Evolutionary conservation across 2,113 vertebrate genomes (phyloP).

Genomic region (Aphyosemion australe): DNA sequence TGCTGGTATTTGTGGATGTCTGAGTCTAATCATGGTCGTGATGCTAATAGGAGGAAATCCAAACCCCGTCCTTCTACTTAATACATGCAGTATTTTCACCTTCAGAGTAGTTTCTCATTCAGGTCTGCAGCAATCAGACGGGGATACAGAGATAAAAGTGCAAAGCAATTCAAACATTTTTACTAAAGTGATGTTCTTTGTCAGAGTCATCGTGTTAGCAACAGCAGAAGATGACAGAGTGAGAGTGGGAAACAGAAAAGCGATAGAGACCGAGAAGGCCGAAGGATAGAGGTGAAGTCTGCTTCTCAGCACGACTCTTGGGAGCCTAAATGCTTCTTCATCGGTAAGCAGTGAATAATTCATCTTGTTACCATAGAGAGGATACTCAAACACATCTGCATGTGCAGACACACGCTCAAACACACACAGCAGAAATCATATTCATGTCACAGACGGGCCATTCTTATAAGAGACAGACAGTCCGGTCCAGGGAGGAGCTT

Average conservation of each 20-base stretch:
- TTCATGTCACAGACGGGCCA: slow-evolving; percentile 67
- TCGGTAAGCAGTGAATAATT: slow-evolving; percentile 86
- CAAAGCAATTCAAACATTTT: slow-evolving; percentile 4
- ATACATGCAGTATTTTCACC: slow-evolving; percentile 49
- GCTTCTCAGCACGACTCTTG: slow-evolving; percentile 72
- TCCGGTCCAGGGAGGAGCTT: slow-evolving; percentile 46
- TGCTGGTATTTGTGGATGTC: slow-evolving; percentile 21
- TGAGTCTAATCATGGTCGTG: slow-evolving; percentile 31
- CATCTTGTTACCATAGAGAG: slow-evolving; percentile 74
- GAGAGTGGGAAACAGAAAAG: slow-evolving; percentile 24
- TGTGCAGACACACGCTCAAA: slow-evolving; percentile 28
- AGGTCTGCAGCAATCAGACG: slow-evolving; percentile 35
- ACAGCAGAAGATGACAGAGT: slow-evolving; percentile 11
- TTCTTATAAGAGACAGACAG: slow-evolving; percentile 61
- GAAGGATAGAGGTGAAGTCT: slow-evolving; percentile 55
- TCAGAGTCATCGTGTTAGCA: slow-evolving; percentile 8
- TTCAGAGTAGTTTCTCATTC: slow-evolving; percentile 28
- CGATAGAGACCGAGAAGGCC: slow-evolving; percentile 40
- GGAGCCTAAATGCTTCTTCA: slow-evolving; percentile 83
- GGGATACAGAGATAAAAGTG: slow-evolving; percentile 14
- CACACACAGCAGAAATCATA: slow-evolving; percentile 48
- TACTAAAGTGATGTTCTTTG: neutral
- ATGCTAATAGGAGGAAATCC: slow-evolving; percentile 30
- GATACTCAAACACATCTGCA: slow-evolving; percentile 49
- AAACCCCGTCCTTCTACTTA: slow-evolving; percentile 27